A percentile compares a stretch with the other conserved stretches of the same genome.
Evolutionary conservation across 2,797 vertebrate species (phyloP).

Genomic region (Amblyopsis hoosieri): DNA sequence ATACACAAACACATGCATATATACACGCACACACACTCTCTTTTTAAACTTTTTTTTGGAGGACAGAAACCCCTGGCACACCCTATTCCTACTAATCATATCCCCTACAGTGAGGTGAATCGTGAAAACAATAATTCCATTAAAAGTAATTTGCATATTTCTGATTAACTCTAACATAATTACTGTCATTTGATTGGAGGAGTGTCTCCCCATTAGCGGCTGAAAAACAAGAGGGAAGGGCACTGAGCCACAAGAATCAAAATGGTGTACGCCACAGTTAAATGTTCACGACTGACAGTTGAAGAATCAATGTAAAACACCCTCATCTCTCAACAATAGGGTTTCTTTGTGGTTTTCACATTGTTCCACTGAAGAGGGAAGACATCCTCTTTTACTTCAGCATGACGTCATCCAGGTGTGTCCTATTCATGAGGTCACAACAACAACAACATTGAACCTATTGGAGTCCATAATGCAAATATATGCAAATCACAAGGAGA

Average conservation of each 20-base stretch:
- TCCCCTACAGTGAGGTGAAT: slow-evolving; percentile 49
- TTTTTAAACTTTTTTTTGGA: slow-evolving; percentile 22
- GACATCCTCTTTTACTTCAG: too few relatives aligned
- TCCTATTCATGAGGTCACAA: too few relatives aligned
- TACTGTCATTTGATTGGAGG: slow-evolving; percentile 54
- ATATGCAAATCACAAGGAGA: too few relatives aligned
- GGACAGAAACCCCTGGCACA: slow-evolving; percentile 24
- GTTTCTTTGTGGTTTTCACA: too few relatives aligned
- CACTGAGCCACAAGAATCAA: slow-evolving; percentile 11
- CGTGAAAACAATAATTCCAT: slow-evolving; percentile 49
- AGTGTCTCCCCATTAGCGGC: slow-evolving; percentile 33
- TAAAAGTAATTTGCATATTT: slow-evolving; percentile 53
- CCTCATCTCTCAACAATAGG: not conserved
- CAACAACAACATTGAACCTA: too few relatives aligned
- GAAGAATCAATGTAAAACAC: too few relatives aligned
- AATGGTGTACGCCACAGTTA: too few relatives aligned
- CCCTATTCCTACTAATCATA: slow-evolving; percentile 44
- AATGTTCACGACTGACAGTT: too few relatives aligned
- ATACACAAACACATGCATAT: too few relatives aligned
- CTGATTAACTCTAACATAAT: slow-evolving; percentile 47
- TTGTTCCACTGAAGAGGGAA: not conserved
- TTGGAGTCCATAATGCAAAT: too few relatives aligned
- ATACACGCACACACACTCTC: too few relatives aligned
- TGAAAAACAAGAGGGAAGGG: slow-evolving; percentile 24
- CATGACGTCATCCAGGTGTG: too few relatives aligned